Evolutionary conservation across 2,797 vertebrate species (phyloP).

Genomic region (Champsocephalus esox): DNA sequence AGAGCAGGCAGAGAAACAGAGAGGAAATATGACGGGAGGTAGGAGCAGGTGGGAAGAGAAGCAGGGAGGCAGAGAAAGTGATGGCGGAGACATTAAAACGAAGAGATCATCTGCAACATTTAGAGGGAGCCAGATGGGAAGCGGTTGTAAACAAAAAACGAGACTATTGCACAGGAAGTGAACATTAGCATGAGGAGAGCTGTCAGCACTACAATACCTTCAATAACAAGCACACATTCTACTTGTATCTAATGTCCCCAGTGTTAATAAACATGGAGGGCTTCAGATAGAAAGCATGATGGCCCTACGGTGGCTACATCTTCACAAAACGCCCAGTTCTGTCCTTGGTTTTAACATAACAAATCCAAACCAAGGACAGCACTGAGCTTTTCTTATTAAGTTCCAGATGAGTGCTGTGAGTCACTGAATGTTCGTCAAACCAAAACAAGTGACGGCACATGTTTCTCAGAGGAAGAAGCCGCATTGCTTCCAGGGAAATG

Average conservation of each 20-base stretch:
- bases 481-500: conserved; percentile 16
- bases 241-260: too few relatives aligned
- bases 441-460: conserved; percentile 24
- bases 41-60: conserved; percentile 62
- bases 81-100: conserved; percentile 57
- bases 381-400: conserved; percentile 14
- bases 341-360: too few relatives aligned
- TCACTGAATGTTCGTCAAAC: conserved; percentile 38
- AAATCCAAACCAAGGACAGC: conserved; percentile 46
- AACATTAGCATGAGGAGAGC: conserved; percentile 56
- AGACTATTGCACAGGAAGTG: conserved; percentile 8
- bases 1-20: conserved; percentile 52
- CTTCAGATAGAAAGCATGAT: conserved; percentile 11
- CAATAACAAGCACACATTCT: conserved; percentile 34
- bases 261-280: background rate
- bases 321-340: too few relatives aligned
- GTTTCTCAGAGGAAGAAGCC: background rate
- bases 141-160: conserved; percentile 33
- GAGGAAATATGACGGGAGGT: conserved; percentile 70
- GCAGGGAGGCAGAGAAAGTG: conserved; percentile 18
- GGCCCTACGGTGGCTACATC: background rate
- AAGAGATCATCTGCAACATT: conserved; percentile 64
- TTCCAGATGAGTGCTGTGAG: conserved; percentile 1
- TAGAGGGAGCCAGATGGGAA: conserved; percentile 67
- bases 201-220: conserved; percentile 45